These are phyloP conservation scores for Trimorus sp. DNA, from an alignment of 2,888 invertebrate species.

Conservation along the genomic window DNA sequence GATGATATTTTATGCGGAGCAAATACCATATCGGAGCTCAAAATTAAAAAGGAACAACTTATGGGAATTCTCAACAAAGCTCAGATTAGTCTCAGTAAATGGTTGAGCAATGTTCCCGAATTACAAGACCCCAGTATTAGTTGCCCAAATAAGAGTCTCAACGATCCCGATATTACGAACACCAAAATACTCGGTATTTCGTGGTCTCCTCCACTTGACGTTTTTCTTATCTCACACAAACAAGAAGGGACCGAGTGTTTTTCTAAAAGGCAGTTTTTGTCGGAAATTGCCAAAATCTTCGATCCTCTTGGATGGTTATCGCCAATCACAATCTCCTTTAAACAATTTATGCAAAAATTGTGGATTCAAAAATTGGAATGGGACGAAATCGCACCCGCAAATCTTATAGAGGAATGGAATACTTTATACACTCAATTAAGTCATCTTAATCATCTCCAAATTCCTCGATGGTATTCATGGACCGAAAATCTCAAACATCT, in stretches of 20 bases:
- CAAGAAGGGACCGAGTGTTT: too few species aligned
- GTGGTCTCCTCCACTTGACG: neutral
- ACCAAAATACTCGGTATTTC: neutral
- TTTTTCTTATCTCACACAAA: too few species aligned
- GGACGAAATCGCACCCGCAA: neutral
- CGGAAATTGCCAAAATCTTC: too few species aligned
- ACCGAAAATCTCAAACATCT: too few species aligned
- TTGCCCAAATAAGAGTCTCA: neutral
- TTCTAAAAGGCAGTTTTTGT: too few species aligned
- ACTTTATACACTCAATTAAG: neutral
- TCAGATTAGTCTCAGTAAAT: neutral
- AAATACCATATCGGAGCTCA: neutral
- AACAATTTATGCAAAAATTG: too few species aligned
- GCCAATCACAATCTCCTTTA: neutral
- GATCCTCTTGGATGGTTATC: slow-evolving; percentile 9
- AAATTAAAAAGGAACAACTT: neutral
- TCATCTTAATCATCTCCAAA: neutral
- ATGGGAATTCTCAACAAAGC: too few species aligned
- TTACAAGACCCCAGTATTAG: neutral
- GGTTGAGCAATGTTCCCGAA: neutral
- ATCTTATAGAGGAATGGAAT: neutral
- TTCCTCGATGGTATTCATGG: neutral
- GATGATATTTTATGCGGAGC: slow-evolving; percentile 3
- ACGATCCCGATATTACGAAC: neutral
- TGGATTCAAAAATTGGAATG: slow-evolving; percentile 3